These are phyloP conservation scores for Pagrus major DNA, from an alignment of 2,113 vertebrate species.

Conservation along the genomic window DNA sequence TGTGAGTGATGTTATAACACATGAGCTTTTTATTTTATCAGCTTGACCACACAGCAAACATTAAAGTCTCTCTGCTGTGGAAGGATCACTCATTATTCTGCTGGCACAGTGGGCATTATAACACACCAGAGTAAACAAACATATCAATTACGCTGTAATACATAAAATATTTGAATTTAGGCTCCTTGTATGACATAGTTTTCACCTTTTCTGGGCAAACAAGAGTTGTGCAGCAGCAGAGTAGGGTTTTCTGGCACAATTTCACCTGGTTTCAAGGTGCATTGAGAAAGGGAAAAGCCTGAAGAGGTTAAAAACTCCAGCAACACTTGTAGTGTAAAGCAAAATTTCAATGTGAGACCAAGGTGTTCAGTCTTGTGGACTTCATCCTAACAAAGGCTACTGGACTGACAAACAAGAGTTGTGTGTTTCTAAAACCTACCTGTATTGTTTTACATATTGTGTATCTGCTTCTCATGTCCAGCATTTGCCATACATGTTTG, in stretches of 20 bases:
- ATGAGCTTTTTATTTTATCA: background rate
- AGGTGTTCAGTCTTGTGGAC: background rate
- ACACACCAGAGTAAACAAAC: background rate
- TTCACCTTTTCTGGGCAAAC: background rate
- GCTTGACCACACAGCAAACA: background rate
- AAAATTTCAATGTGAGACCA: background rate
- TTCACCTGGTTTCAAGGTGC: background rate
- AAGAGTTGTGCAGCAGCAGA: too few species aligned
- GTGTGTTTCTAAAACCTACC: slow-evolving; percentile 53
- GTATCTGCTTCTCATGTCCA: slow-evolving; percentile 38
- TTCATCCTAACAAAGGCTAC: background rate
- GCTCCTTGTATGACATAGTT: background rate
- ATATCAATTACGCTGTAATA: background rate
- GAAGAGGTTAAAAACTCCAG: background rate
- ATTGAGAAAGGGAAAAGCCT: background rate
- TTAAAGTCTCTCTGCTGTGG: background rate
- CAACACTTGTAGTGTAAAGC: background rate
- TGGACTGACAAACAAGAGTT: background rate
- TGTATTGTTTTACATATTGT: slow-evolving; percentile 39
- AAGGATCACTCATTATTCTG: background rate
- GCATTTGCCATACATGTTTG: slow-evolving; percentile 6
- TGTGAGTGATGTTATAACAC: background rate
- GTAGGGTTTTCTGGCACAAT: background rate
- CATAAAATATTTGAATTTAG: background rate
- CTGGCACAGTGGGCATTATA: background rate